Conservation (phyloP, 2,797 vertebrate species). For the Lithobates pipiens region DNA sequence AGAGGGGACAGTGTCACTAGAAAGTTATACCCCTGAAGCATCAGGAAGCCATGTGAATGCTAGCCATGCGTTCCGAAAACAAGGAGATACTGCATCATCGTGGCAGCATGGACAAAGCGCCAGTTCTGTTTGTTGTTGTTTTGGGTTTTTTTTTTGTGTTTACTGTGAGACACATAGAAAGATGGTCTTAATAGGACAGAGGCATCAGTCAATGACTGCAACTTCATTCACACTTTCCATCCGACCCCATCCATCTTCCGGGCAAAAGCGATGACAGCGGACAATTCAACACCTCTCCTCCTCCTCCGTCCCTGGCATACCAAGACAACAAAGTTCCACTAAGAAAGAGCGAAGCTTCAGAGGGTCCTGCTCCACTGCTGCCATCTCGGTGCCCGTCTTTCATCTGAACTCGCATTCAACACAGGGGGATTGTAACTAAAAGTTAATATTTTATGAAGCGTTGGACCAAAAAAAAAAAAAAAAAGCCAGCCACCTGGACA, state of each 20-base stretch:
- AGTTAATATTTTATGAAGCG: slow-evolving; percentile 36
- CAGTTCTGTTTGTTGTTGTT: slow-evolving; percentile 62
- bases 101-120: slow-evolving; percentile 91
- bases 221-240: slow-evolving; percentile 94
- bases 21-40: slow-evolving; percentile 72
- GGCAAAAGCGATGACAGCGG: slow-evolving; percentile 88
- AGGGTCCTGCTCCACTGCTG: slow-evolving; percentile 64
- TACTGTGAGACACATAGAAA: slow-evolving; percentile 77
- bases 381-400: slow-evolving; percentile 41
- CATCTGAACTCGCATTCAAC: slow-evolving; percentile 29
- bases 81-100: slow-evolving; percentile 97
- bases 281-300: slow-evolving; percentile 74
- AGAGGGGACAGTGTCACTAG: slow-evolving; percentile 74
- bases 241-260: slow-evolving; percentile 92
- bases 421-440: slow-evolving; percentile 16
- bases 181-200: slow-evolving; percentile 95
- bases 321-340: slow-evolving; percentile 67
- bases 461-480: neutral
- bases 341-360: slow-evolving; percentile 64
- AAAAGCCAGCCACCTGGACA: neutral
- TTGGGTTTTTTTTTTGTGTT: slow-evolving; percentile 62
- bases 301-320: slow-evolving; percentile 63
- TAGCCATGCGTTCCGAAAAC: slow-evolving; percentile 78
- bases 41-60: slow-evolving; percentile 77
- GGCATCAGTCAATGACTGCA: slow-evolving; percentile 94